Conservation (phyloP, 2,797 vertebrate species). For the Phylloscopus collybita region DNA sequence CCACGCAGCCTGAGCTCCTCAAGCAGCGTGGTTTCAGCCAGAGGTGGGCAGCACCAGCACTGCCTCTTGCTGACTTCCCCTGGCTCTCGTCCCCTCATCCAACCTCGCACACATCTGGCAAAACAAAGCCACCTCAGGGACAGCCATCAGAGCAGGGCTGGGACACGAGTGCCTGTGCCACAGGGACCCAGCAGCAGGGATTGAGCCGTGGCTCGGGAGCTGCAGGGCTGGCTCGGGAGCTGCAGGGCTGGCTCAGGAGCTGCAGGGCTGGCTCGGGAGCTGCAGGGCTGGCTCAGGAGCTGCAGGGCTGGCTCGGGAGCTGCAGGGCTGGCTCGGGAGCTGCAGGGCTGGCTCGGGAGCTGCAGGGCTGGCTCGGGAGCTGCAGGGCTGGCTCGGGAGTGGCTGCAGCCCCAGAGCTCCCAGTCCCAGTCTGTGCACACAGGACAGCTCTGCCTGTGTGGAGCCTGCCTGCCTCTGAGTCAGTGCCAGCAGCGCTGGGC, state of each 20-base stretch:
- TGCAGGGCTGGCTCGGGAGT: background rate
- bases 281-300: background rate
- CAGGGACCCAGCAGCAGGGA: background rate
- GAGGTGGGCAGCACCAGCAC: background rate
- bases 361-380: too few relatives aligned
- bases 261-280: background rate
- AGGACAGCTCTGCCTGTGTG: fast-evolving
- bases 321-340: background rate
- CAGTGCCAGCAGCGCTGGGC: background rate
- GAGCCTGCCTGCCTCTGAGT: fast-evolving
- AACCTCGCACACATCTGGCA: background rate
- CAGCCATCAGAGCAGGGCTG: fast-evolving
- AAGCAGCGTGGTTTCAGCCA: fast-evolving
- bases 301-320: too few relatives aligned
- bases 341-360: too few relatives aligned
- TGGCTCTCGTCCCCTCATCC: background rate
- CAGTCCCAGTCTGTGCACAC: background rate
- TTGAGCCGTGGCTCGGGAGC: background rate
- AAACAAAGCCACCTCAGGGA: too few relatives aligned
- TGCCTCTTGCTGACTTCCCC: background rate
- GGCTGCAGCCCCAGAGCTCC: fast-evolving
- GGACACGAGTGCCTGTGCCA: background rate
- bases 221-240: too few relatives aligned
- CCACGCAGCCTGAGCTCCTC: fast-evolving
- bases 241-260: too few relatives aligned